These are phyloP conservation scores for Heliothis virescens DNA, from an alignment of 1,140 invertebrate species.

Conservation along the genomic window DNA sequence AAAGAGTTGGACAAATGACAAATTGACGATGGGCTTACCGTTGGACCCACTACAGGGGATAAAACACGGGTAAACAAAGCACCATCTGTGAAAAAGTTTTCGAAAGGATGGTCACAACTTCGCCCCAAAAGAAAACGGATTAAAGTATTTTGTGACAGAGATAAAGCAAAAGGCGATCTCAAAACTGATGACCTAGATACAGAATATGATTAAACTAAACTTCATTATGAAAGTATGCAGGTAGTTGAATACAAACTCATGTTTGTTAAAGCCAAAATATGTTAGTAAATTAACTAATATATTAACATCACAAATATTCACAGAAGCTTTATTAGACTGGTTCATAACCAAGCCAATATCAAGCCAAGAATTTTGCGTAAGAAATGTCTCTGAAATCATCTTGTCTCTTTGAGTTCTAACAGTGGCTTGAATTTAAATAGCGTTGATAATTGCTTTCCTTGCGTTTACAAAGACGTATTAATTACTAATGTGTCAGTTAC, in stretches of 20 bases:
- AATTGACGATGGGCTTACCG: slow-evolving; percentile 21
- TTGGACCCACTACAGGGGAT: background rate
- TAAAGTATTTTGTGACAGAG: too few species aligned
- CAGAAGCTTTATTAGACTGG: background rate
- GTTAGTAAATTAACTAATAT: too few species aligned
- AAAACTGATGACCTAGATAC: too few species aligned
- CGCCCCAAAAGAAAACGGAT: background rate
- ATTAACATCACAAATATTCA: background rate
- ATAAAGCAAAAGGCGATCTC: too few species aligned
- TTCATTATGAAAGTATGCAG: too few species aligned
- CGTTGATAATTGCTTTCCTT: slow-evolving; percentile 7
- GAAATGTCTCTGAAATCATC: slow-evolving; percentile 13
- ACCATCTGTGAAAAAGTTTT: background rate
- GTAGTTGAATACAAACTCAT: too few species aligned
- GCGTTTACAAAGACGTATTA: slow-evolving; percentile 25
- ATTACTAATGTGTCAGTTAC: slow-evolving; percentile 32
- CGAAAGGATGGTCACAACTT: too few species aligned
- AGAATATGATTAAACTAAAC: too few species aligned
- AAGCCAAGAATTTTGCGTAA: background rate
- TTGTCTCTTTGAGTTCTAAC: background rate
- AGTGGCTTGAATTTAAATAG: slow-evolving; percentile 21
- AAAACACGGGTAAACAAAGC: background rate
- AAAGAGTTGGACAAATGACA: slow-evolving; percentile 16
- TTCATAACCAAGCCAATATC: background rate
- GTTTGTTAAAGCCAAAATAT: too few species aligned